Base-by-base conservation (phyloP, 2,888 invertebrate species). In the Timandra comae region DNA sequence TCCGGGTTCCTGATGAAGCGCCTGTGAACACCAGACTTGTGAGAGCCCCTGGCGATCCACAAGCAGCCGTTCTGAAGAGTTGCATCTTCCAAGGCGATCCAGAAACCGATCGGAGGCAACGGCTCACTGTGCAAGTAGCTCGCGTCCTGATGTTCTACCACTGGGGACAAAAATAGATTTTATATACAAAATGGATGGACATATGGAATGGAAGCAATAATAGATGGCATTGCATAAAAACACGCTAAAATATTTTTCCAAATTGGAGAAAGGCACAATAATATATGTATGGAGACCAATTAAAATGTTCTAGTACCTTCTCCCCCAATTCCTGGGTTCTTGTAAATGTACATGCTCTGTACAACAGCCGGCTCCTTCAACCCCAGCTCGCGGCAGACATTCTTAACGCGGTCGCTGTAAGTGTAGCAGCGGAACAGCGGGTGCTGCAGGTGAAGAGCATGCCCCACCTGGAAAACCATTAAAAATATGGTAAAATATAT, bases 281-380 rank as follows among this genome's bases (percentile, higher is more conserved):
- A n/a, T n/a, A n/a, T n/a, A n/a, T n/a, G n/a, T n/a, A n/a, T n/a
- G n/a, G n/a, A n/a, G n/a, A n/a, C n/a, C n/a, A n/a, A n/a, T n/a
- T n/a, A n/a, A n/a, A n/a, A n/a, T n/a, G 20, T 20, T 2, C 3
- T n/a, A 2, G 20, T 20, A 95, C 95, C 95, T 91, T 93, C 94
- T 3, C 96, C 93, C 0, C 98, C 98, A 37, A 95, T 87, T 9
- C 91, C 90, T 0, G 98, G 96, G 82, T 97, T 97, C 86, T 99
- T 99, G 74, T 95, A 99, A 42, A 99, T 98, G 63, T 96, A 95
- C 99, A 99, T 99, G 80, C 98, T 97, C 69, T 99, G 99, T 1
- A 92, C 92, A 0, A 99, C 89, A 0, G 92, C 91, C 0, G 99
- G 99, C 23, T 93, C 92, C 33, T 86, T 78, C 40, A 93, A 89